Conservation (phyloP, 2,888 invertebrate species). For the Lasioglossum calceatum region DNA sequence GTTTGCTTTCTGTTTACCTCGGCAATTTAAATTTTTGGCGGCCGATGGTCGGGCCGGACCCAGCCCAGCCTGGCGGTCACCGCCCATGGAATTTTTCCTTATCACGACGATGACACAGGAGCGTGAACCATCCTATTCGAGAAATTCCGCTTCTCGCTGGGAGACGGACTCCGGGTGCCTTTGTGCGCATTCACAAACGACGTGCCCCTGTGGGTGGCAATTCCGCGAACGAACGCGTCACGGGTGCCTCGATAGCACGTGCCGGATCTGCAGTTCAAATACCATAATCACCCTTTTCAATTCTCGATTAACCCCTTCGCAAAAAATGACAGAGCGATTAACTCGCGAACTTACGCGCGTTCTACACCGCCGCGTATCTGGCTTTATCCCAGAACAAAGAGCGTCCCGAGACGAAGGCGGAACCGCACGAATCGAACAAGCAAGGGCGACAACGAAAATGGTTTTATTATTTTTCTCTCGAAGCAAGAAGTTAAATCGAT, state of each 20-base stretch:
- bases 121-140: slow-evolving; percentile 3
- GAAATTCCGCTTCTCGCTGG: background rate
- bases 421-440: slow-evolving; percentile 7
- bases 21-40: slow-evolving; percentile 54
- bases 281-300: background rate
- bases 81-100: slow-evolving; percentile 33
- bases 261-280: no score
- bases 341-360: background rate
- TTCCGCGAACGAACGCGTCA: background rate
- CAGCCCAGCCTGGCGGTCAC: slow-evolving; percentile 25
- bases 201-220: background rate
- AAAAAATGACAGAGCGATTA: background rate
- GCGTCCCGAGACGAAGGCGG: background rate
- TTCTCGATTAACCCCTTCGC: background rate
- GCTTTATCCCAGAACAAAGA: slow-evolving; percentile 27
- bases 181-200: background rate
- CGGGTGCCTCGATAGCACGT: background rate
- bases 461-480: background rate
- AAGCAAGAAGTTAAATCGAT: slow-evolving; percentile 52
- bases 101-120: slow-evolving; percentile 14
- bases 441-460: slow-evolving; percentile 25
- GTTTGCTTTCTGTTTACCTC: slow-evolving; percentile 40
- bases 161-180: background rate
- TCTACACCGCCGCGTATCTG: background rate
- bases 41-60: slow-evolving; percentile 27